A percentile compares a stretch with the other conserved stretches of the same genome.
Conservation (phyloP, 2,797 vertebrate genomes). For the Etheostoma nigrum region DNA sequence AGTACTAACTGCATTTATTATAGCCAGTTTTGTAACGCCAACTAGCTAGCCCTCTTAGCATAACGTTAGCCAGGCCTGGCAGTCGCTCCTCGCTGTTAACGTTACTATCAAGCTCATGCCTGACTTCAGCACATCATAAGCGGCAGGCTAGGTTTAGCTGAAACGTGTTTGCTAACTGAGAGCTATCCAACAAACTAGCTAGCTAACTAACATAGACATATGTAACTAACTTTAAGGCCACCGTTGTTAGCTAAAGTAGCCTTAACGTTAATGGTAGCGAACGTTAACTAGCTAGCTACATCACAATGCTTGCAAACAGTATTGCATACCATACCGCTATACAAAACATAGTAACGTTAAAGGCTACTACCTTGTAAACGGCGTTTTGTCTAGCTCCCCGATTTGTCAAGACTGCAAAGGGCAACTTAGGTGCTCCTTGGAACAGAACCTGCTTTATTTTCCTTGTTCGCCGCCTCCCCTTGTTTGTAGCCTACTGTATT, state of each 20-base stretch:
- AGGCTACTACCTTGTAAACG: conserved; percentile 60
- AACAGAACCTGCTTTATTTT: conserved; percentile 62
- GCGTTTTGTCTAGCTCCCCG: conserved; percentile 43
- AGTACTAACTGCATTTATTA: too few relatives aligned
- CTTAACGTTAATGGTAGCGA: too few relatives aligned
- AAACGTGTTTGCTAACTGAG: neutral
- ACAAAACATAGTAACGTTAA: conserved; percentile 14
- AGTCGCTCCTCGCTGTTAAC: conserved; percentile 14
- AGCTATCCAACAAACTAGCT: neutral
- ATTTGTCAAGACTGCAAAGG: conserved; percentile 41
- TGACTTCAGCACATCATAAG: conserved; percentile 29
- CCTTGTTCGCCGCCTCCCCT: conserved; percentile 66
- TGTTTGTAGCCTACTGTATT: conserved; percentile 42
- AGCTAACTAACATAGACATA: neutral
- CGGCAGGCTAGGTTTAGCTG: conserved; percentile 30
- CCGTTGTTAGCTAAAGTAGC: neutral
- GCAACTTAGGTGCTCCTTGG: conserved; percentile 43
- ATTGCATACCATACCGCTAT: neutral
- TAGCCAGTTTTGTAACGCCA: neutral
- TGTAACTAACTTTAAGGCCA: neutral
- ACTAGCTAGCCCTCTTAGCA: conserved; percentile 53
- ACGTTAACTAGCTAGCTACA: neutral
- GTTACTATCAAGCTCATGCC: conserved; percentile 37
- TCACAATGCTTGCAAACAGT: conserved; percentile 11
- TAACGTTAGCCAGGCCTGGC: conserved; percentile 58